phyloP scores from a whole-genome alignment of 2,888 invertebrate genomes.

The Coenonympha glycerion region DNA sequence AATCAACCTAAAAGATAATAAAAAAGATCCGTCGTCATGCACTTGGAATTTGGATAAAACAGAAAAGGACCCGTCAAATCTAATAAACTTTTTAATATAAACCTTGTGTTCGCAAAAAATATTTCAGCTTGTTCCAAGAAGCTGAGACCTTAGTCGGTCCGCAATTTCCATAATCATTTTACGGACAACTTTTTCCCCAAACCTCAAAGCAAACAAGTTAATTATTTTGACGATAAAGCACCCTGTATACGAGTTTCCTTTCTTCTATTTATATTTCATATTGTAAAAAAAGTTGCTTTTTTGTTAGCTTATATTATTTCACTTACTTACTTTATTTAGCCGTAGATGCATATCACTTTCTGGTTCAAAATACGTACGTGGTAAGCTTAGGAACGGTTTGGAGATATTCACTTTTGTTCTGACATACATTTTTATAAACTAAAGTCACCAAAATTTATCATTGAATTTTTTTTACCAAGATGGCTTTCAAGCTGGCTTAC shows the following conservation, averaged over 20 bases:
- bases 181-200: constrained; percentile 26
- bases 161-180: constrained; percentile 28
- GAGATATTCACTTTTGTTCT: no score
- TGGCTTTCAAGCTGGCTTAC: no score
- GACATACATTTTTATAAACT: no score
- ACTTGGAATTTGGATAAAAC: constrained; percentile 2
- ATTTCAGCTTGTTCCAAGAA: constrained; percentile 14
- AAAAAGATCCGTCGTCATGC: neutral
- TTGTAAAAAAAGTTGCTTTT: neutral
- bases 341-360: no score
- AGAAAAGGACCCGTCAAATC: constrained; percentile 11
- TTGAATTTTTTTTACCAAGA: no score
- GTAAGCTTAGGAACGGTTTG: no score
- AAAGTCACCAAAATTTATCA: no score
- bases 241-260: constrained; percentile 16
- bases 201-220: constrained; percentile 28
- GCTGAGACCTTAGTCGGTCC: constrained; percentile 13
- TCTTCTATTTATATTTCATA: no score
- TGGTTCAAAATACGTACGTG: no score
- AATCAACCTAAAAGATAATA: neutral
- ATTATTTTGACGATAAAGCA: constrained; percentile 18
- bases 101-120: constrained; percentile 13
- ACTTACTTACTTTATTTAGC: no score
- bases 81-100: constrained; percentile 25
- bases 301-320: no score